Percentiles rank a stretch among this genome's conserved stretches.
These are phyloP conservation scores for Drosophila miranda DNA, from an alignment of 1,140 invertebrate genomes.

Conservation along the genomic window DNA sequence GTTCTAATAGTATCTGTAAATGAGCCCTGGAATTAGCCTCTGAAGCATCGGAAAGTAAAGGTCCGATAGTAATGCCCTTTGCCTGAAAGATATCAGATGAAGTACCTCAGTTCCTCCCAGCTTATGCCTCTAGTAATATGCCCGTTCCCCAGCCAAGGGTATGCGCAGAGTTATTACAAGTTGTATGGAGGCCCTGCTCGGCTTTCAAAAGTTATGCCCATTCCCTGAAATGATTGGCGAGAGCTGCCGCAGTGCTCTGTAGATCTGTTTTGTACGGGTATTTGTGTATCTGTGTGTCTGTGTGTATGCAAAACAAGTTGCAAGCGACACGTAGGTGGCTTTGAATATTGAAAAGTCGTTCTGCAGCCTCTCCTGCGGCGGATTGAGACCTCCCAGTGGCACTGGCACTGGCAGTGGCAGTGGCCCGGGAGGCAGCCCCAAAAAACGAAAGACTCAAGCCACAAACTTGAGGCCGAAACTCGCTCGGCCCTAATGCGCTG, in stretches of 20 bases:
- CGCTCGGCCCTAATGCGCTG: conserved; percentile 4
- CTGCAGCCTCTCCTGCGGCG: conserved; percentile 48
- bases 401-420: conserved; percentile 17
- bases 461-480: conserved; percentile 41
- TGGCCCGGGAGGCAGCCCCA: conserved; percentile 14
- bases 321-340: conserved; percentile 60
- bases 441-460: conserved; percentile 64
- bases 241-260: background rate
- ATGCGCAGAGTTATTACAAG: conserved; percentile 11
- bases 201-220: conserved; percentile 34
- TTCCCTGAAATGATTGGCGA: conserved; percentile 26
- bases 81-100: too few relatives aligned
- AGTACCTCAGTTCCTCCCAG: too few relatives aligned
- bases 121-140: background rate
- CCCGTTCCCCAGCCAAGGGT: background rate
- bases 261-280: background rate
- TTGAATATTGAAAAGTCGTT: conserved; percentile 64
- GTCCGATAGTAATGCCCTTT: too few relatives aligned
- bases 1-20: background rate
- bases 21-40: too few relatives aligned
- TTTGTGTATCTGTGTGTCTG: conserved; percentile 19
- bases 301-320: conserved; percentile 57
- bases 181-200: conserved; percentile 21
- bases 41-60: too few relatives aligned
- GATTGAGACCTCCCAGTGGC: conserved; percentile 49